These are phyloP conservation scores for Lichenostomus cassidix DNA, from an alignment of 2,113 vertebrate genomes.

Conservation along the genomic window DNA sequence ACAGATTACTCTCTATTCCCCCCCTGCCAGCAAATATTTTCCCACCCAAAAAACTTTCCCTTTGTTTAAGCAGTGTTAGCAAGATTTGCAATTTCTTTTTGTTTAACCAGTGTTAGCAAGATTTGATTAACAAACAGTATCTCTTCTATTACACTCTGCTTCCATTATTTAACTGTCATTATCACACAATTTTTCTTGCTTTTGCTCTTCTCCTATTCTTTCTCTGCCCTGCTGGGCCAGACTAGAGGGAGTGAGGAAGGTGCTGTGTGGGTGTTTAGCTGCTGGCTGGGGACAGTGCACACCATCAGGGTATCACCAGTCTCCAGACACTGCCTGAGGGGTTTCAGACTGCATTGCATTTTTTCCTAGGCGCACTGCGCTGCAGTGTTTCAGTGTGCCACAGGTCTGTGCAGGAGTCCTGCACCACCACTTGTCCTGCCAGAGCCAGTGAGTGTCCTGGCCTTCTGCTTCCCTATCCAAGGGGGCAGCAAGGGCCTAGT, in stretches of 20 bases:
- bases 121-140: too few species aligned
- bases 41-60: too few species aligned
- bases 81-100: too few species aligned
- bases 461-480: not conserved
- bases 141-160: too few species aligned
- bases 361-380: constrained; percentile 62
- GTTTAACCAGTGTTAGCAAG: too few species aligned
- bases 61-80: too few species aligned
- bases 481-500: not conserved
- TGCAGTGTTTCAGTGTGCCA: constrained; percentile 63
- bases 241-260: not conserved
- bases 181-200: not conserved
- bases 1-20: too few species aligned
- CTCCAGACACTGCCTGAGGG: not conserved
- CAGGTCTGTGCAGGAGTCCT: not conserved
- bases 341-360: not conserved
- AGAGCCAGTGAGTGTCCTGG: constrained; percentile 14
- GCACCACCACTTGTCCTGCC: not conserved
- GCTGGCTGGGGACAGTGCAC: not conserved
- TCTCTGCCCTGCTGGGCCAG: not conserved
- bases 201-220: not conserved
- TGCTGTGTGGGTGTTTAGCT: not conserved
- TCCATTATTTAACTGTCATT: not conserved
- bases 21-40: too few species aligned
- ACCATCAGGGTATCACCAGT: accelerated